phyloP scores from a whole-genome alignment of 2,888 invertebrate genomes.

The Lasius fuliginosus region DNA sequence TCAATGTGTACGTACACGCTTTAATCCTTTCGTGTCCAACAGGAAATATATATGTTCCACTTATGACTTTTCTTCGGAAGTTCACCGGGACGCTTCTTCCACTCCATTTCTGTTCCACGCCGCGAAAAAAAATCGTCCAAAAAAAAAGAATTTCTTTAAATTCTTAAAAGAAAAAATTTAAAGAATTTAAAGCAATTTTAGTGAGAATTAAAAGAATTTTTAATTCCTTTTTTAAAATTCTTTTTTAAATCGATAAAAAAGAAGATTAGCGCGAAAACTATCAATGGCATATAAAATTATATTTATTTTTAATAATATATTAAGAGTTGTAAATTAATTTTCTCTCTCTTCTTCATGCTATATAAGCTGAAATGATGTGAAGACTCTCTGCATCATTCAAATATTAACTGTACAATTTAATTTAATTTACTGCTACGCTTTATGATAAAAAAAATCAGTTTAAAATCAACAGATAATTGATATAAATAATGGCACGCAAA shows the following conservation, averaged over 20 bases:
- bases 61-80: conserved; percentile 18
- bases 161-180: too few species aligned
- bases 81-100: neutral
- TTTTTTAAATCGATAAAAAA: neutral
- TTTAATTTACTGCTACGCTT: neutral
- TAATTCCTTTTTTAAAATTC: too few species aligned
- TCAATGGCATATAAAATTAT: neutral
- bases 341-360: neutral
- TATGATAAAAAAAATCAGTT: neutral
- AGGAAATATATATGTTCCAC: conserved; percentile 22
- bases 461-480: neutral
- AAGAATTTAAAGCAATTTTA: too few species aligned
- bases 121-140: conserved; percentile 14
- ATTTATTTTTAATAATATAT: neutral
- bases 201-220: too few species aligned
- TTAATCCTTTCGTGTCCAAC: conserved; percentile 27
- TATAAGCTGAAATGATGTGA: neutral
- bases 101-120: neutral
- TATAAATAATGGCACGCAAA: neutral
- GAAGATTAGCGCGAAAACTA: neutral
- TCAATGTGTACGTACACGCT: neutral
- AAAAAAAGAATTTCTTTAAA: neutral
- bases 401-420: neutral
- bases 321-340: conserved; percentile 17
- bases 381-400: neutral